A percentile compares a stretch with the other conserved stretches of the same genome.
Evolutionary conservation across 2,888 invertebrate species (phyloP).

Genomic region (Sesia apiformis): DNA sequence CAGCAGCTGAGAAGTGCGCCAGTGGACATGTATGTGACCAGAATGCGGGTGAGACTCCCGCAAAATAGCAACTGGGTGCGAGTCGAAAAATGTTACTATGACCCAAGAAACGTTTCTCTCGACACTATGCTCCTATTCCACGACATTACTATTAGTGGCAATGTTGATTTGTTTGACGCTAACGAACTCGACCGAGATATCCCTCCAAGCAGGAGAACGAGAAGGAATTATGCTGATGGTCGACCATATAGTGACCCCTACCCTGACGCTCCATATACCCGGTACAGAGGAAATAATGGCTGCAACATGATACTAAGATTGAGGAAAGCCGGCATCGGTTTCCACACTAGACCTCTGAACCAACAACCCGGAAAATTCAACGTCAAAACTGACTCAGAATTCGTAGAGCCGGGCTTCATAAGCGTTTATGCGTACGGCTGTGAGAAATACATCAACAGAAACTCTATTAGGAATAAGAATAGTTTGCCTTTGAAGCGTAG

Average conservation of each 20-base stretch:
- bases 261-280: slow-evolving; percentile 27
- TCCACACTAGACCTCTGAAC: slow-evolving; percentile 81
- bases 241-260: slow-evolving; percentile 36
- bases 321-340: slow-evolving; percentile 85
- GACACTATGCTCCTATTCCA: slow-evolving; percentile 85
- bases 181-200: slow-evolving; percentile 50
- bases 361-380: slow-evolving; percentile 81
- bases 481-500: slow-evolving; percentile 43
- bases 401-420: slow-evolving; percentile 88
- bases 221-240: slow-evolving; percentile 56
- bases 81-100: slow-evolving; percentile 84
- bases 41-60: slow-evolving; percentile 80
- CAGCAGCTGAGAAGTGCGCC: slow-evolving; percentile 77
- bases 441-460: slow-evolving; percentile 71
- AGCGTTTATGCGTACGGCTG: slow-evolving; percentile 91
- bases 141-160: slow-evolving; percentile 86
- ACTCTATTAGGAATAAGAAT: slow-evolving; percentile 52
- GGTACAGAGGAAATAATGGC: slow-evolving; percentile 60
- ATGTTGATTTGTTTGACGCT: slow-evolving; percentile 76
- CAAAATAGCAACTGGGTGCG: slow-evolving; percentile 80
- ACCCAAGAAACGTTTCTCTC: slow-evolving; percentile 81
- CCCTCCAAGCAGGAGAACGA: slow-evolving; percentile 34
- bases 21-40: slow-evolving; percentile 80
- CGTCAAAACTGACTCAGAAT: slow-evolving; percentile 86
- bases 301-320: slow-evolving; percentile 87